Evolutionary conservation across 2,797 vertebrate species (phyloP), one percentile per base, ranked within the genome.

Genomic region (Hozukius guyotensis): DNA sequence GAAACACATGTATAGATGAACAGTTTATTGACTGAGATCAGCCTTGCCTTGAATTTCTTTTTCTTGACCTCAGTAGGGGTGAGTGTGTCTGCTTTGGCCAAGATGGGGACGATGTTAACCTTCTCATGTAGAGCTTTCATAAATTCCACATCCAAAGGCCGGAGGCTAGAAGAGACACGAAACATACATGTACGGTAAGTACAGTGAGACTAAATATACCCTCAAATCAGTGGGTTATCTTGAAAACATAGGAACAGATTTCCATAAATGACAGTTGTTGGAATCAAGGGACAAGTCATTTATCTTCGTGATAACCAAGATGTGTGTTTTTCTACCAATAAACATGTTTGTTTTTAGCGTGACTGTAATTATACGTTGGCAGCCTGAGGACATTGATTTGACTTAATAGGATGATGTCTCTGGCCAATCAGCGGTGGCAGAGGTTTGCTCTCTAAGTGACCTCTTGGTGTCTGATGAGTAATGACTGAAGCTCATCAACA

Each of bases 111-210:
- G 0, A 99, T 98, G 94, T 99, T 99, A 52, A 99, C 98, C 4
- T 98, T 97, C 93, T 98, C 97, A 60, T 99, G 98, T 42, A 99
- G 95, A 38, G 98, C 98, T 84, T 94, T 97, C 97, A 99, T 99
- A 83, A 99, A 99, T 80, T 99, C 98, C 87, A 99, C 97, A 7
- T 99, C 98, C 93, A 99, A 75, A 59, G 98, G 98, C 62, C 98
- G 96, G 57, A 99, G 96, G 77, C 98, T 99, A 91, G 57, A 69
- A 65, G 46, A 85, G 9, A 75, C 0, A 52, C 1, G 38, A 82
- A 31, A 76, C 38, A 79, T 13, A 46, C 14, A 8, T 8, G 49
- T 8, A 12, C 5, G 52, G 38, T 2, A 55, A 65, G 32, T 9
- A 55, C 31, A 9, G n/a, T 16, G 49, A 55, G 8, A 52, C 55